Conservation (phyloP, 2,888 invertebrate species). For the Listrodromus nycthemerus region DNA sequence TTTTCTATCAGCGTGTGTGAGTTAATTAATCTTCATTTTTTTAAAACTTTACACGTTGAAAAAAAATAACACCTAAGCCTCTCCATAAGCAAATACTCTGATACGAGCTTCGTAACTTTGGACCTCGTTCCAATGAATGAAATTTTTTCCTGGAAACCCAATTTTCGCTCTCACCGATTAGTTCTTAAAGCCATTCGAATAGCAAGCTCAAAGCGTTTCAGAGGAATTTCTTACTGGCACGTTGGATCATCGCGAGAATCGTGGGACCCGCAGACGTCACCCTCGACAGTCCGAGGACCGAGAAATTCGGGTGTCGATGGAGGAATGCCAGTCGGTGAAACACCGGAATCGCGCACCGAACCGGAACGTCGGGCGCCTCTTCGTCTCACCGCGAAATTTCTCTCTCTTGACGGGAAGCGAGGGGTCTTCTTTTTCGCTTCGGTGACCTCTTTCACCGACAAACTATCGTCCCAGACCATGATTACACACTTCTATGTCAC, state of each 20-base stretch:
- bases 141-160: neutral
- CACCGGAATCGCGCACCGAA: constrained; percentile 69
- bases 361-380: constrained; percentile 79
- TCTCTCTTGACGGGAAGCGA: constrained; percentile 89
- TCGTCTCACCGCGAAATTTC: constrained; percentile 89
- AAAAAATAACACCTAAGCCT: neutral
- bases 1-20: too few relatives aligned
- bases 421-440: constrained; percentile 86
- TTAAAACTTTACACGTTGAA: neutral
- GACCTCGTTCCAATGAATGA: neutral
- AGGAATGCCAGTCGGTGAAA: constrained; percentile 66
- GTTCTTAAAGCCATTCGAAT: neutral
- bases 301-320: constrained; percentile 53
- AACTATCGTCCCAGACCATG: constrained; percentile 80
- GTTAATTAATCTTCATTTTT: too few relatives aligned
- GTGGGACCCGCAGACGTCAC: constrained; percentile 43
- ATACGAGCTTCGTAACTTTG: neutral
- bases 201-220: neutral
- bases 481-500: constrained; percentile 45
- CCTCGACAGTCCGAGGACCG: constrained; percentile 59
- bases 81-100: neutral
- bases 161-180: neutral
- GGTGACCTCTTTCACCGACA: constrained; percentile 80
- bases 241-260: constrained; percentile 56
- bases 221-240: constrained; percentile 64